A percentile compares a stretch with the other conserved stretches of the same genome.
phyloP scores from a whole-genome alignment of 2,888 invertebrate species.

The Chydorus sphaericus region DNA sequence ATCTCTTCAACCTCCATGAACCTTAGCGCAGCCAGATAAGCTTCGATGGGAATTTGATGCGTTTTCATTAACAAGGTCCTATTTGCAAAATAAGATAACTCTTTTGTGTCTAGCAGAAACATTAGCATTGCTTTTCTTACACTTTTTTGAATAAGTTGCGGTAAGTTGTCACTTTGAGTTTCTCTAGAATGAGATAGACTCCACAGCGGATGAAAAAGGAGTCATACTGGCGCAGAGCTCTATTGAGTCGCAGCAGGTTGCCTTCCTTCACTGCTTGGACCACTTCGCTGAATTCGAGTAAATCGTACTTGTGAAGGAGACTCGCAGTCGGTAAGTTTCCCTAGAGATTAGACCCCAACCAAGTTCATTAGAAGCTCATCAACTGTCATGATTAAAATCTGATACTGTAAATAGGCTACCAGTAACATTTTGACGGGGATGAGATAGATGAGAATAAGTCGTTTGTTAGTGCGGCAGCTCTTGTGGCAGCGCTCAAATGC shows the following conservation, averaged over 20 bases:
- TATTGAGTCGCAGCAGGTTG: conserved; percentile 66
- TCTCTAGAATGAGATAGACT: conserved; percentile 94
- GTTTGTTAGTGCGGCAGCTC: conserved; percentile 53
- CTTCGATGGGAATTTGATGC: conserved; percentile 76
- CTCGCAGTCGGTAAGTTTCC: conserved; percentile 80
- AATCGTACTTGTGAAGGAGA: conserved; percentile 73
- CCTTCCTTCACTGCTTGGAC: conserved; percentile 79
- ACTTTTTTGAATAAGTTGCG: conserved; percentile 91
- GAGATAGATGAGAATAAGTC: conserved; percentile 82
- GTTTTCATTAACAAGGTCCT: conserved; percentile 34
- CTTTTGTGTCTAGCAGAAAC: neutral
- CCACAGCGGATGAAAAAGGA: conserved; percentile 88
- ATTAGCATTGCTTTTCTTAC: conserved; percentile 28
- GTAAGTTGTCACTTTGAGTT: conserved; percentile 85
- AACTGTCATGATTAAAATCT: neutral
- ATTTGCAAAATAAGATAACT: conserved; percentile 15
- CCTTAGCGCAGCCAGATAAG: conserved; percentile 66
- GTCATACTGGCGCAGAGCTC: conserved; percentile 71
- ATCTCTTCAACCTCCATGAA: conserved; percentile 66
- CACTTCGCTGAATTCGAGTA: conserved; percentile 79
- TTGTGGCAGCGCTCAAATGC: conserved; percentile 84
- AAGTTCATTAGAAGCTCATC: neutral
- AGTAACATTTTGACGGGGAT: conserved; percentile 94
- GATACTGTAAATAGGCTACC: conserved; percentile 24
- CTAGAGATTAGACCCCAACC: conserved; percentile 25